Percentiles rank a stretch among this genome's conserved stretches.
These are phyloP conservation scores for Amphipyra tragopoginis DNA, from an alignment of 2,888 invertebrate genomes.

Conservation along the genomic window DNA sequence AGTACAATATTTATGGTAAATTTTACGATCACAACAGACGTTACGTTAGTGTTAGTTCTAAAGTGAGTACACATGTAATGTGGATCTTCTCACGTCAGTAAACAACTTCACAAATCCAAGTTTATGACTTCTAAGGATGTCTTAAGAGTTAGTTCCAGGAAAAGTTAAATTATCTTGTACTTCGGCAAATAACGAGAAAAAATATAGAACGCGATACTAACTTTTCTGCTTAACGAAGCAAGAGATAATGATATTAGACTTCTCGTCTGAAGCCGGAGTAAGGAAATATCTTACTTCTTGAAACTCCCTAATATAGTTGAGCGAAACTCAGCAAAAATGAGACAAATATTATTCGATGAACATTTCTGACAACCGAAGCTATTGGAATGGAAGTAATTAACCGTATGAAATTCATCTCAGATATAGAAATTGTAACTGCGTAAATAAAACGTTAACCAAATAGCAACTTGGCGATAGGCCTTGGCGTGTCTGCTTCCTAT, in stretches of 20 bases:
- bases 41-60: slow-evolving; percentile 11
- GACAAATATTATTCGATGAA: neutral
- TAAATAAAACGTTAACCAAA: too few relatives aligned
- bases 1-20: slow-evolving; percentile 13
- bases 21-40: slow-evolving; percentile 23
- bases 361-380: neutral
- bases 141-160: slow-evolving; percentile 1
- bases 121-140: slow-evolving; percentile 8
- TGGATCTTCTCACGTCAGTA: neutral
- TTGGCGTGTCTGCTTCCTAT: slow-evolving; percentile 28
- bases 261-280: neutral
- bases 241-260: neutral
- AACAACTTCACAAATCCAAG: slow-evolving; percentile 1
- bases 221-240: slow-evolving; percentile 8
- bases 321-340: neutral
- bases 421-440: too few relatives aligned
- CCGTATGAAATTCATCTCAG: too few relatives aligned
- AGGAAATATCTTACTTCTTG: slow-evolving; percentile 4
- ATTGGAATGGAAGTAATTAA: too few relatives aligned
- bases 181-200: neutral
- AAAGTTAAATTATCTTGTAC: slow-evolving; percentile 6
- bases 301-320: neutral
- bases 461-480: slow-evolving; percentile 8
- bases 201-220: neutral
- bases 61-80: neutral